Base-by-base conservation (phyloP, 2,113 vertebrate species). In the Girardinichthys multiradiatus region DNA sequence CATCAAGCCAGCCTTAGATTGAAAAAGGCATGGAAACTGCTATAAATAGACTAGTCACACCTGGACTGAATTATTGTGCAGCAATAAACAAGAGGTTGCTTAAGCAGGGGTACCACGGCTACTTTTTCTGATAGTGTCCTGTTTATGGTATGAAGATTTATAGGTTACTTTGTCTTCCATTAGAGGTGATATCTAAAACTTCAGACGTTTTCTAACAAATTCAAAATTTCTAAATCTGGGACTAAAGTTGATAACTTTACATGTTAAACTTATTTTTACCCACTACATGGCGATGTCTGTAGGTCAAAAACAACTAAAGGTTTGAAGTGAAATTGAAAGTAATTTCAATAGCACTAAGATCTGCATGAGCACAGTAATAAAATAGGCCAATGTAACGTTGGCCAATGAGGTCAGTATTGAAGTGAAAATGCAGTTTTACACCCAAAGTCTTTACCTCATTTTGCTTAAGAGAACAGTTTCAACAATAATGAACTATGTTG, bases 261-360 rank as follows among this genome's bases (percentile, higher is more conserved):
- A n/a, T 1, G 4, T 37, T 4, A 58, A 28, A 13, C 1, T 13
- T 24, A 13, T 42, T 58, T 0, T 69, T 45, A 11, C 8, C 84
- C 89, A 90, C 68, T 84, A 87, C 86, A 74, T 86, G 87, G 85
- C 62, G 42, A 8, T 39, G 45, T 39, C 29, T 24, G 9, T n/a
- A 54, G 19, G 37, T 45, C 29, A 21, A 48, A 67, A 29, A 57
- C 1, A 29, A 15, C 11, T 69, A 29, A 29, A 70, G 35, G 4
- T 26, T 11, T 31, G 33, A 69, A 3, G 35, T 58, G 12, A 64
- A 59, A 68, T 37, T 4, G 62, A 45, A 57, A 80, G 28, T 59
- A 48, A 26, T 77, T 65, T 75, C 35, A 54, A 29, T 67, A 14
- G 62, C 29, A 64, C 31, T 24, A 31, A 11, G 64, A 77, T 33